Percentiles rank a stretch among this genome's conserved stretches.
Conservation (phyloP, 2,113 vertebrate genomes). For the Aspiorhynchus laticeps region DNA sequence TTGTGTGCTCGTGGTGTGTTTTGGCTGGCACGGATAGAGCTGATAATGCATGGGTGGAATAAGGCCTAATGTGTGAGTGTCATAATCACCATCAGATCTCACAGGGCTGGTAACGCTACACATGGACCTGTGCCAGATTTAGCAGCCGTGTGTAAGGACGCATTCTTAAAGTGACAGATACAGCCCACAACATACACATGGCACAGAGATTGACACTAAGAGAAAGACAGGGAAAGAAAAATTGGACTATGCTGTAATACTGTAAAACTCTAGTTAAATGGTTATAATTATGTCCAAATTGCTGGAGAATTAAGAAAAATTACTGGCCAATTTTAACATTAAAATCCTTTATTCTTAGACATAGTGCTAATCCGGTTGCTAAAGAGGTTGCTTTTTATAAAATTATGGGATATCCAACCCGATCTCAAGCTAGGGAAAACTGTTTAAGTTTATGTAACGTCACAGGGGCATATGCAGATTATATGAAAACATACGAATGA, state of each 20-base stretch:
- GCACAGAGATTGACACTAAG: not conserved
- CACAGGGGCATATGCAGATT: no score
- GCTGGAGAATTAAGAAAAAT: not conserved
- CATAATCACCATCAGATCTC: constrained; percentile 35
- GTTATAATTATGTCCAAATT: not conserved
- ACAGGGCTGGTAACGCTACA: constrained; percentile 52
- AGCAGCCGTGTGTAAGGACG: constrained; percentile 51
- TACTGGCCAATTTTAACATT: not conserved
- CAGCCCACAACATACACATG: not conserved
- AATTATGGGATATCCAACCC: no score
- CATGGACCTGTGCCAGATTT: constrained; percentile 45
- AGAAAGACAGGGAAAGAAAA: not conserved
- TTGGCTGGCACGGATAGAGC: constrained; percentile 27
- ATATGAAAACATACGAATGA: not conserved
- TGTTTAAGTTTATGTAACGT: no score
- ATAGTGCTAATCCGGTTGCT: not conserved
- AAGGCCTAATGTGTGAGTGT: constrained; percentile 36
- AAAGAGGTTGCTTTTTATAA: no score
- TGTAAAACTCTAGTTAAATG: not conserved
- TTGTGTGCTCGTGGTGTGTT: constrained; percentile 38
- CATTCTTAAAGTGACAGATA: constrained; percentile 24
- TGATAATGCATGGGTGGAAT: constrained; percentile 41
- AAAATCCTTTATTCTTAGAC: not conserved
- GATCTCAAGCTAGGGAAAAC: no score
- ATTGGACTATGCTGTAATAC: not conserved